phyloP scores from a whole-genome alignment of 2,888 invertebrate genomes.

The Omphaloscelis lunosa region DNA sequence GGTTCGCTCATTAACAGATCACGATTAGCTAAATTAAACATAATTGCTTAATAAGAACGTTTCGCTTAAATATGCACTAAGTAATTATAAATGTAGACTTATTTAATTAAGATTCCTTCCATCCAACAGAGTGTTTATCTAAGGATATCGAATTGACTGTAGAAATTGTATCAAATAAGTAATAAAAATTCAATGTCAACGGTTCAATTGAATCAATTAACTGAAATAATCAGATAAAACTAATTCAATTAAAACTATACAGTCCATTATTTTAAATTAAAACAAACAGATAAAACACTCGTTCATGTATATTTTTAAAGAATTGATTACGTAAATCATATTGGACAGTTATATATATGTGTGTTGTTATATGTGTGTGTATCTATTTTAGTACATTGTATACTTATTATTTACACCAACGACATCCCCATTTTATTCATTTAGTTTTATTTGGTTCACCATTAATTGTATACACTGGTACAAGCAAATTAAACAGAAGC shows the following conservation, averaged over 20 bases:
- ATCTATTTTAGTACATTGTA: too few species aligned
- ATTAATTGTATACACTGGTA: too few species aligned
- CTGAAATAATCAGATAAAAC: background rate
- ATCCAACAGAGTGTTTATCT: background rate
- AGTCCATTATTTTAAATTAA: background rate
- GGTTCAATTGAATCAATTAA: background rate
- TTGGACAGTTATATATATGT: too few species aligned
- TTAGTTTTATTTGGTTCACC: too few species aligned
- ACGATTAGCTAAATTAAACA: conserved; percentile 38
- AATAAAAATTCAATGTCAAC: conserved; percentile 5
- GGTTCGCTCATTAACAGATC: conserved; percentile 29
- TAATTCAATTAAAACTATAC: conserved; percentile 5
- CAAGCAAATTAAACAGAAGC: too few species aligned
- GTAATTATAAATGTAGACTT: conserved; percentile 12
- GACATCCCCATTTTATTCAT: too few species aligned
- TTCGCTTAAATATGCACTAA: conserved; percentile 2
- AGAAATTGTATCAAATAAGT: background rate
- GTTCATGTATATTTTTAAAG: too few species aligned
- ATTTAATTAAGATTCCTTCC: conserved; percentile 15
- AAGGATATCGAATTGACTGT: background rate
- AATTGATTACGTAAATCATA: too few species aligned
- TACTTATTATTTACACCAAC: too few species aligned
- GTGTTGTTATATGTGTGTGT: too few species aligned
- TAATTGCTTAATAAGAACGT: conserved; percentile 6
- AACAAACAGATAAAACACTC: conserved; percentile 5